phyloP scores from a whole-genome alignment of 2,797 vertebrate genomes.

The Sarcoramphus papa region DNA sequence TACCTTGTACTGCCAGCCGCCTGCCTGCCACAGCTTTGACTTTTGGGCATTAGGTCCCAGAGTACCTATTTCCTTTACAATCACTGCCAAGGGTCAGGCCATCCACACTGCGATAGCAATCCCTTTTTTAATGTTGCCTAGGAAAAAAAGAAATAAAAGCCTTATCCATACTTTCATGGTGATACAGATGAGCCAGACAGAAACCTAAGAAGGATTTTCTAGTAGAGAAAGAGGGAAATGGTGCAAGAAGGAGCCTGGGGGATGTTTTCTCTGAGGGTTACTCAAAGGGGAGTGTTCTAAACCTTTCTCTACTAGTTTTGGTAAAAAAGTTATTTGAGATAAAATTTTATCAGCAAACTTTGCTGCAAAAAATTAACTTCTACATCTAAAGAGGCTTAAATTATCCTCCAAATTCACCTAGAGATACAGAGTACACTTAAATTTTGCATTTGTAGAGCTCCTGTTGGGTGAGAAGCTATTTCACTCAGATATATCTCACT shows the following conservation, averaged over 20 bases:
- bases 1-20: background rate
- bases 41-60: background rate
- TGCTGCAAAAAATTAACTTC: background rate
- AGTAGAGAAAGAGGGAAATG: background rate
- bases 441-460: background rate
- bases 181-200: background rate
- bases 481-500: background rate
- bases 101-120: background rate
- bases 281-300: background rate
- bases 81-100: background rate
- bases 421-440: background rate
- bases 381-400: background rate
- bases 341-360: background rate
- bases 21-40: background rate
- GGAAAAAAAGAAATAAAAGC: background rate
- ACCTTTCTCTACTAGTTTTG: background rate
- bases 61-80: background rate
- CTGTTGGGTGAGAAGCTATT: background rate
- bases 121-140: background rate
- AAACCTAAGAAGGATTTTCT: background rate
- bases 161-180: background rate
- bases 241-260: rapidly evolving
- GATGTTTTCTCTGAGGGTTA: background rate
- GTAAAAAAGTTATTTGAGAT: background rate
- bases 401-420: background rate